phyloP scores from a whole-genome alignment of 2,888 invertebrate species.

The Nowickia ferox region DNA sequence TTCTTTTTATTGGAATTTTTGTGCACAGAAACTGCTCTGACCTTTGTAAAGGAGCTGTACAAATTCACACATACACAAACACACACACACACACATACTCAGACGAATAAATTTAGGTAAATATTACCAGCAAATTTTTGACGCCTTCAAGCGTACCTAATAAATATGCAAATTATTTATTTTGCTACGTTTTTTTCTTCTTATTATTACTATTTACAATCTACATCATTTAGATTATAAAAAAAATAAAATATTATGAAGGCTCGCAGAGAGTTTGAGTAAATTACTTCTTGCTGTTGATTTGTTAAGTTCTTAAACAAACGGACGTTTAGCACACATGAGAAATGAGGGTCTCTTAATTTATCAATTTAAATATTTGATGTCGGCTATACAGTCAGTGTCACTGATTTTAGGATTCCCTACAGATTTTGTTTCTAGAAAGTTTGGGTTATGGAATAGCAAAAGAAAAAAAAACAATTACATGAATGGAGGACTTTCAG shows the following conservation, averaged over 20 bases:
- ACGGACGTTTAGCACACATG: not conserved
- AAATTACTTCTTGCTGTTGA: conserved; percentile 64
- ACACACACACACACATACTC: not conserved
- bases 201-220: conserved; percentile 35
- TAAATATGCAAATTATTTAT: conserved; percentile 74
- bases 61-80: not conserved
- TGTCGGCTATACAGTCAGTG: not conserved
- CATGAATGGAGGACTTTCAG: no score
- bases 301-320: conserved; percentile 59
- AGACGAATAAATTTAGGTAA: conserved; percentile 57
- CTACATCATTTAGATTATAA: conserved; percentile 38
- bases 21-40: conserved; percentile 8
- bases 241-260: conserved; percentile 17
- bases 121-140: conserved; percentile 59
- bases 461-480: no score
- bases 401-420: no score
- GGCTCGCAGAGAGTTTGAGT: conserved; percentile 11
- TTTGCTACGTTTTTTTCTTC: conserved; percentile 14
- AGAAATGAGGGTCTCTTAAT: not conserved
- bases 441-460: no score
- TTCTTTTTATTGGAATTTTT: conserved; percentile 27
- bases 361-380: not conserved
- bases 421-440: no score
- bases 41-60: not conserved
- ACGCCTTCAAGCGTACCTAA: conserved; percentile 71